Evolutionary conservation across 1,140 invertebrate species (phyloP).

Genomic region (Harlomillsia oculata): DNA sequence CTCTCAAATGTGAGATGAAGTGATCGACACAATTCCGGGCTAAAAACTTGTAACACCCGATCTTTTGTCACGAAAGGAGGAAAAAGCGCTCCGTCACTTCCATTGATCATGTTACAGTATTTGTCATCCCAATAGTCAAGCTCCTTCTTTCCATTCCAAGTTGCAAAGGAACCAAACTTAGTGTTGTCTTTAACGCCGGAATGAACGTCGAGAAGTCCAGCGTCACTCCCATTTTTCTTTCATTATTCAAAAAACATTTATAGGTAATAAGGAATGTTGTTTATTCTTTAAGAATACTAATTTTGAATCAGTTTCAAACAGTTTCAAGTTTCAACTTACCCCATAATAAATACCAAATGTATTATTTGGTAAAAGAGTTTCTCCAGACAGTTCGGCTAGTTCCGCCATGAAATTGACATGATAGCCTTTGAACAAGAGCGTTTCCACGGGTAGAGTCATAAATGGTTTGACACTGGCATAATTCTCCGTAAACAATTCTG

Average conservation of each 20-base stretch:
- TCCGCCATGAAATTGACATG: slow-evolving; percentile 13
- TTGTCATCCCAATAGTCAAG: slow-evolving; percentile 16
- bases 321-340: slow-evolving; percentile 1
- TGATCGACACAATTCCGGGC: slow-evolving; percentile 17
- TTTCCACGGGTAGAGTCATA: slow-evolving; percentile 4
- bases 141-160: slow-evolving; percentile 8
- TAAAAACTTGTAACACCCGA: slow-evolving; percentile 8
- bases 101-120: slow-evolving; percentile 19
- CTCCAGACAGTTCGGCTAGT: not conserved
- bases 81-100: slow-evolving; percentile 15
- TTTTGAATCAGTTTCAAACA: no score
- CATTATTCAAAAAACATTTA: not conserved
- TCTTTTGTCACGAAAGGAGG: slow-evolving; percentile 16
- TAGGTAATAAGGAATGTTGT: not conserved
- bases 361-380: slow-evolving; percentile 12
- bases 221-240: slow-evolving; percentile 22
- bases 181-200: slow-evolving; percentile 14
- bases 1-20: slow-evolving; percentile 12
- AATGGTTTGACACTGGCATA: slow-evolving; percentile 2
- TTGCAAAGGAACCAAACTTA: slow-evolving; percentile 6
- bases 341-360: slow-evolving; percentile 25
- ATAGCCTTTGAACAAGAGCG: slow-evolving; percentile 10
- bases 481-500: not conserved
- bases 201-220: slow-evolving; percentile 16
- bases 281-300: not conserved